Evolutionary conservation across 1,140 invertebrate genomes (phyloP).

Genomic region (Drosophila bifasciata): DNA sequence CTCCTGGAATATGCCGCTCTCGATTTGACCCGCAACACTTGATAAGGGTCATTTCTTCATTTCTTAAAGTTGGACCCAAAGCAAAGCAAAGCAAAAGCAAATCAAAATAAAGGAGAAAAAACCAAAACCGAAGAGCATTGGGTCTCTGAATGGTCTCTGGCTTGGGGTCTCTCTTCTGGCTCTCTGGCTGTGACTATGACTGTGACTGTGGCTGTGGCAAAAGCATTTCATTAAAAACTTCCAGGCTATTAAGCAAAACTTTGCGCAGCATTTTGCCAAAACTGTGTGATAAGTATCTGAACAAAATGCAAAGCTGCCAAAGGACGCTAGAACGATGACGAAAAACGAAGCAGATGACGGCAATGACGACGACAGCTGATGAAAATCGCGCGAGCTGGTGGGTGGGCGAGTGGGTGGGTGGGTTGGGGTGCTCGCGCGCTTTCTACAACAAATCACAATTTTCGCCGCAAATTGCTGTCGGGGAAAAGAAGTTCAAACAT

Average conservation of each 20-base stretch:
- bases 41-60: conserved; percentile 57
- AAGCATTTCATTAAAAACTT: conserved; percentile 83
- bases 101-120: conserved; percentile 24
- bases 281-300: conserved; percentile 83
- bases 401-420: too few relatives aligned
- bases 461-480: conserved; percentile 80
- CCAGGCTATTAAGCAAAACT: conserved; percentile 83
- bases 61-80: conserved; percentile 49
- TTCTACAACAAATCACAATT: conserved; percentile 78
- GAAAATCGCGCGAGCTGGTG: conserved; percentile 74
- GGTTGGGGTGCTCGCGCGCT: too few relatives aligned
- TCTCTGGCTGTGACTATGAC: conserved; percentile 7
- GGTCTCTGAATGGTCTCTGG: conserved; percentile 22
- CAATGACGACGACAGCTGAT: conserved; percentile 70
- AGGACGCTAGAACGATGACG: conserved; percentile 47
- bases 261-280: conserved; percentile 80
- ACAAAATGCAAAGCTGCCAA: conserved; percentile 81
- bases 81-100: background rate
- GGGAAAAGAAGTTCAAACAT: conserved; percentile 77
- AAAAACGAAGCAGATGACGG: conserved; percentile 12
- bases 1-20: conserved; percentile 24
- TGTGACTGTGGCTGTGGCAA: conserved; percentile 47
- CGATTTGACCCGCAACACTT: conserved; percentile 21
- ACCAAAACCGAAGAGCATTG: conserved; percentile 22
- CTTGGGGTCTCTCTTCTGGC: conserved; percentile 13